phyloP scores from a whole-genome alignment of 2,888 invertebrate species.

The Phrixothrix hirtus region DNA sequence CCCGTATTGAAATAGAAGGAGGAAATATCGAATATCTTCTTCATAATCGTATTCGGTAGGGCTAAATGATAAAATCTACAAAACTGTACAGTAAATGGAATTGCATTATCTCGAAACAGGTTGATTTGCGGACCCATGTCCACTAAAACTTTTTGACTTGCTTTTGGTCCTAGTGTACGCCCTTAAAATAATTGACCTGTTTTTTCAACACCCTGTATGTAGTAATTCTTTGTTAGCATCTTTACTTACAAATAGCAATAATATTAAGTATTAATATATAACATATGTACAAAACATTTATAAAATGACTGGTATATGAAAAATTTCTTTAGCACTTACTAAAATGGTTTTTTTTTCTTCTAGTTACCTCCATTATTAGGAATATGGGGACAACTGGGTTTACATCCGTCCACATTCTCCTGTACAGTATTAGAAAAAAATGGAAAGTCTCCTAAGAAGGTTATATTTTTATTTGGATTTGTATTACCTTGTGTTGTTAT shows the following conservation, averaged over 20 bases:
- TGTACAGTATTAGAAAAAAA: constrained; percentile 84
- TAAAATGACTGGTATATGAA: neutral
- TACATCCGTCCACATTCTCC: constrained; percentile 80
- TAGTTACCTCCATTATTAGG: constrained; percentile 79
- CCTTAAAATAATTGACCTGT: no score
- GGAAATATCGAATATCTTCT: no score
- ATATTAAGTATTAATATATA: neutral
- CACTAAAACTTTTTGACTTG: neutral
- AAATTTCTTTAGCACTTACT: no score
- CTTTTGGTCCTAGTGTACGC: no score
- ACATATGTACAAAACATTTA: neutral
- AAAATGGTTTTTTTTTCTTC: constrained; percentile 49
- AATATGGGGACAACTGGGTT: constrained; percentile 82
- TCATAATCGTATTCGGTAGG: no score
- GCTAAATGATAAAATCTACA: no score
- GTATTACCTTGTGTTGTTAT: constrained; percentile 83
- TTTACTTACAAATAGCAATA: neutral
- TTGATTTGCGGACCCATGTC: no score
- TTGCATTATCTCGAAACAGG: no score
- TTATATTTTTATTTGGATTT: constrained; percentile 81
- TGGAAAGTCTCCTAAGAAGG: constrained; percentile 80
- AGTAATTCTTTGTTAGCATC: neutral
- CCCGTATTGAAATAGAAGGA: no score
- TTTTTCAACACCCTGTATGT: no score
- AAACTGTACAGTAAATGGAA: no score